Evolutionary conservation across 2,797 vertebrate species (phyloP).

Genomic region (Alfaro cultratus): DNA sequence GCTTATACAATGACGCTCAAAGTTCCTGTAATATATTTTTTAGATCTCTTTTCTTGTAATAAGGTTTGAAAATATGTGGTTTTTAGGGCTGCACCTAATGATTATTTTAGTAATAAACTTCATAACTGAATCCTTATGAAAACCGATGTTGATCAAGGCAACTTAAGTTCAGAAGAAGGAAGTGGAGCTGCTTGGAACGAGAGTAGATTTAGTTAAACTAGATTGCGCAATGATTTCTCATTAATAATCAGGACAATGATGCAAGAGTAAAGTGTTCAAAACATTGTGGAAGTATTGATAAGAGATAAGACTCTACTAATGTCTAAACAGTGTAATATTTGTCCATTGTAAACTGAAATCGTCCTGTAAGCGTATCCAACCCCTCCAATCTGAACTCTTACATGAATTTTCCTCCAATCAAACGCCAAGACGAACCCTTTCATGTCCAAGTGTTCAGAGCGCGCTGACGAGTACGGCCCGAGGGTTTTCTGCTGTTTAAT

Average conservation of each 20-base stretch:
- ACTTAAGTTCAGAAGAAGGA: background rate
- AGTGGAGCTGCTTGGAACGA: background rate
- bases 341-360: background rate
- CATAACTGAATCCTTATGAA: background rate
- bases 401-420: constrained; percentile 18
- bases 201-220: background rate
- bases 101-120: too few relatives aligned
- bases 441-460: constrained; percentile 12
- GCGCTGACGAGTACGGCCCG: constrained; percentile 25
- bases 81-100: background rate
- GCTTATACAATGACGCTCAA: background rate
- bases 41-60: background rate
- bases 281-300: background rate
- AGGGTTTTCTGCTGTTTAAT: constrained; percentile 14
- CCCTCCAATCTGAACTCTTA: constrained; percentile 6
- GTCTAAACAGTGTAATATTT: background rate
- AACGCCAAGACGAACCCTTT: constrained; percentile 10
- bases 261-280: background rate
- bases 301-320: background rate
- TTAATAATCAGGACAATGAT: background rate
- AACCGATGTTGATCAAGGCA: background rate
- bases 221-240: background rate
- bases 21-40: background rate
- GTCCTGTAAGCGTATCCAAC: background rate
- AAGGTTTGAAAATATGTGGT: background rate